phyloP scores from a whole-genome alignment of 2,888 invertebrate genomes.

The Drosophila macrothrix region DNA sequence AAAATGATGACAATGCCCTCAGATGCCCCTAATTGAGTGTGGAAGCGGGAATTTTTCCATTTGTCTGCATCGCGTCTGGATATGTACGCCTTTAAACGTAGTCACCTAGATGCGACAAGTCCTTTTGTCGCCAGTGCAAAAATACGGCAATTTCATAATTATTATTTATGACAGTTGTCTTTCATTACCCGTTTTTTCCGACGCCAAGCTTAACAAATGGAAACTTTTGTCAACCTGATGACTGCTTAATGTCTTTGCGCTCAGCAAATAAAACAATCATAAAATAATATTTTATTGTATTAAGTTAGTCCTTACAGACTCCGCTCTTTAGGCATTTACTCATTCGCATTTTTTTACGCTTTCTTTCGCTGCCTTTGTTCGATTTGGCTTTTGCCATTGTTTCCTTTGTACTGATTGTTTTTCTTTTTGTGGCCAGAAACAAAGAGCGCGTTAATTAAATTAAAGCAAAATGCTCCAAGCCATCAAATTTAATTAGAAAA shows the following conservation, averaged over 20 bases:
- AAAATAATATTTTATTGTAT: constrained; percentile 62
- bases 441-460: constrained; percentile 65
- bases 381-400: constrained; percentile 31
- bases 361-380: constrained; percentile 35
- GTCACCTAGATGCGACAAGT: constrained; percentile 16
- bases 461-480: constrained; percentile 48
- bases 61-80: constrained; percentile 34
- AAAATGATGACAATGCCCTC: constrained; percentile 34
- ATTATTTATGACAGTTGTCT: constrained; percentile 31
- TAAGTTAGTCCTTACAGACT: constrained; percentile 13
- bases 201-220: not conserved
- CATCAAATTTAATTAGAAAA: constrained; percentile 23
- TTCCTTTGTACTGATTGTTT: constrained; percentile 45
- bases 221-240: constrained; percentile 45
- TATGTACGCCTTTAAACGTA: constrained; percentile 18
- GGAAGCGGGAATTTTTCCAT: constrained; percentile 11
- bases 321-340: constrained; percentile 11
- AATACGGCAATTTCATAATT: constrained; percentile 24
- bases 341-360: constrained; percentile 4
- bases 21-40: constrained; percentile 40
- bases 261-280: constrained; percentile 56
- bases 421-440: constrained; percentile 34
- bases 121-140: not conserved
- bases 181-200: constrained; percentile 27
- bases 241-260: constrained; percentile 52